phyloP scores from a whole-genome alignment of 2,888 invertebrate genomes.

The Luperina testacea region DNA sequence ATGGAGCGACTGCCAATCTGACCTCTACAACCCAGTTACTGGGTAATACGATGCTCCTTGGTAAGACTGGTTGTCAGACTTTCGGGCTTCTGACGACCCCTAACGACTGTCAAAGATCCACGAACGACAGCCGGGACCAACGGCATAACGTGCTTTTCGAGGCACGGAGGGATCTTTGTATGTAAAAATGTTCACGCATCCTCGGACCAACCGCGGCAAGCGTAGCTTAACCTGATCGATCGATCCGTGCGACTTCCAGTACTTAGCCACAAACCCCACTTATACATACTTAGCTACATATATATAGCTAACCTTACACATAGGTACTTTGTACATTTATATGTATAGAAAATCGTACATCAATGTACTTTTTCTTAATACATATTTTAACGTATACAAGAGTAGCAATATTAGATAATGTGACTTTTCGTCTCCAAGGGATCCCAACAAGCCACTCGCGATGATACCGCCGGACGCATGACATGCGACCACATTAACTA shows the following conservation, averaged over 20 bases:
- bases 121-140: neutral
- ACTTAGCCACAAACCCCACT: neutral
- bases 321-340: neutral
- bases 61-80: neutral
- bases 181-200: neutral
- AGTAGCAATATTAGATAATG: slow-evolving; percentile 17
- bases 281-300: neutral
- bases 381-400: neutral
- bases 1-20: too few species aligned
- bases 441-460: slow-evolving; percentile 41
- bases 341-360: neutral
- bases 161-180: neutral
- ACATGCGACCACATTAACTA: slow-evolving; percentile 49
- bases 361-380: neutral
- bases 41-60: neutral
- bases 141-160: neutral
- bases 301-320: neutral
- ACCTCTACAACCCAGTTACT: neutral
- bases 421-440: slow-evolving; percentile 41
- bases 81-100: neutral
- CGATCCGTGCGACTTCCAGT: too few species aligned
- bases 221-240: neutral
- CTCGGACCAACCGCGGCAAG: neutral
- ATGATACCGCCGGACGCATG: slow-evolving; percentile 69
- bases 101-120: neutral